These are phyloP conservation scores for Tringa solitaria DNA, from an alignment of 2,113 vertebrate species.

Conservation along the genomic window DNA sequence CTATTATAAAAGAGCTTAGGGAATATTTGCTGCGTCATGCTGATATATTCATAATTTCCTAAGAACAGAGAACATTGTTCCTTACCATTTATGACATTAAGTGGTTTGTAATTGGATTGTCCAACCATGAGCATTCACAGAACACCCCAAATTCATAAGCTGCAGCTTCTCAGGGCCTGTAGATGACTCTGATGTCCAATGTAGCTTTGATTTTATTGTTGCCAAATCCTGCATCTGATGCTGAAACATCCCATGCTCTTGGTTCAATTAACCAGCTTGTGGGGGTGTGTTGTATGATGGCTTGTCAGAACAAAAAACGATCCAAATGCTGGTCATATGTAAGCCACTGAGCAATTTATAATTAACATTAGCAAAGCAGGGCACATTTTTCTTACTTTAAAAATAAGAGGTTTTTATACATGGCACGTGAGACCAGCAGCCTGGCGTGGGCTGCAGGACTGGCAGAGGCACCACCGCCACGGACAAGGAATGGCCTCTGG, in stretches of 20 bases:
- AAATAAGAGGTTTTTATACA: background rate
- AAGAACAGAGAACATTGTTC: background rate
- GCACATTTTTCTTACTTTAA: background rate
- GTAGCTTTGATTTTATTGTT: background rate
- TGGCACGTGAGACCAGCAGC: background rate
- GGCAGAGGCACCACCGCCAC: background rate
- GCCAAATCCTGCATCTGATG: background rate
- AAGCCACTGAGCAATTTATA: background rate
- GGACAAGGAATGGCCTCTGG: background rate
- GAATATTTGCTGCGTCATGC: background rate
- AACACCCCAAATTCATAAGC: background rate
- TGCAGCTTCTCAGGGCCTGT: background rate
- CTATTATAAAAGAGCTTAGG: background rate
- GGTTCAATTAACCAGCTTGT: background rate
- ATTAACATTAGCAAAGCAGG: background rate
- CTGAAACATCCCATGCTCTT: background rate
- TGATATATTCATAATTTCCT: background rate
- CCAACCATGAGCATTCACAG: background rate
- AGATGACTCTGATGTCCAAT: background rate
- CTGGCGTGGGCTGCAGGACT: fast-evolving
- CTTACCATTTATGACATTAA: background rate
- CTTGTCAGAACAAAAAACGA: background rate
- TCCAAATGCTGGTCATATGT: background rate
- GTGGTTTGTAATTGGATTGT: background rate
- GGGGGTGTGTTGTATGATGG: background rate